Base-by-base conservation (phyloP, 2,888 invertebrate genomes). In the Perizoma flavofasciatum region DNA sequence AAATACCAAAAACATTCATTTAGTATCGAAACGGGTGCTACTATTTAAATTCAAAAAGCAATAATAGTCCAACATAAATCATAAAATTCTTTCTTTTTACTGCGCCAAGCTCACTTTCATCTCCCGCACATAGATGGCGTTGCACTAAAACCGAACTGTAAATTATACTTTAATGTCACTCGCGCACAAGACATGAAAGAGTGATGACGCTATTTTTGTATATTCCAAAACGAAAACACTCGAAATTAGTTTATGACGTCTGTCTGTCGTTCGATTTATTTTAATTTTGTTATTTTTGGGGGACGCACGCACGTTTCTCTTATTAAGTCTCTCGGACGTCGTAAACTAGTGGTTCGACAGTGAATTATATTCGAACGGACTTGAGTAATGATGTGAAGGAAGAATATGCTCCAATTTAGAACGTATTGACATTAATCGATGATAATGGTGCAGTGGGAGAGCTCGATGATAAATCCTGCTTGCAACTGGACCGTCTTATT, bases 241-340 rank as follows among this genome's bases (percentile, higher is more conserved):
- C 89, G 89, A 91, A 92, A 91, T 91, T 90, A 89, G 89, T 92
- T 91, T 92, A 92, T 92, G 91, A 91, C 91, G 89, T 86, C 88
- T 90, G 91, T 86, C 89, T 88, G 89, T 88, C 88, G 89, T 91
- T 92, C 91, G 91, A 92, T 91, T 91, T 90, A 90, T 91, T 90
- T 92, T 89, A 88, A 90, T 89, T 90, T 86, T 87, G 90, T 89
- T 91, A 90, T 90, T 90, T 92, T 89, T 80, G 85, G 85, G 85
- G 83, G 80, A 81, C 80, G 73, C 78, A 73, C 75, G 67, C 70
- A 66, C 63, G 68, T 80, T 82, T 78, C 80, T 87, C 88, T 89
- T 89, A 88, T 89, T 89, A 83, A 82, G 81, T 81, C 80, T 77
- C 71, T 80, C 75, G 70, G 74, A 75, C 82, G 85, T 79, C 81